Conservation (phyloP, 2,888 invertebrate genomes). For the Diarsia mendica region DNA sequence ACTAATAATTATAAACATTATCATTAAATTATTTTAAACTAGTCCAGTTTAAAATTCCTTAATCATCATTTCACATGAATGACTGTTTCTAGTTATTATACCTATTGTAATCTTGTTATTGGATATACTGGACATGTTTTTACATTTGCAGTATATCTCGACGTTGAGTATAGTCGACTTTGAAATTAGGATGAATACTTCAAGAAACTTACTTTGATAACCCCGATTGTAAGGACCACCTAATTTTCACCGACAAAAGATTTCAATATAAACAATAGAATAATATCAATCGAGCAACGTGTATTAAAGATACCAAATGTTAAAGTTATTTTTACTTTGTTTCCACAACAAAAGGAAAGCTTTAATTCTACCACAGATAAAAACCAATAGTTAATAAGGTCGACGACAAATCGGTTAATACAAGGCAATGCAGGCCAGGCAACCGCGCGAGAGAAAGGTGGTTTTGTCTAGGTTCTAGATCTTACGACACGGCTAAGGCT, state of each 20-base stretch:
- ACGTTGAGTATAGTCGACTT: neutral
- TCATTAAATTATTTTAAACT: too few species aligned
- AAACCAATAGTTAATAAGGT: conserved; percentile 42
- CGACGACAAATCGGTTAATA: conserved; percentile 50
- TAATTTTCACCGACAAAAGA: neutral
- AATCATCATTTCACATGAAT: neutral
- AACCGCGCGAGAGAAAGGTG: conserved; percentile 73
- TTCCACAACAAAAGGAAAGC: neutral
- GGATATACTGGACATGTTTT: neutral
- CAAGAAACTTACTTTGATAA: neutral
- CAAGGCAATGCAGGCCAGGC: conserved; percentile 25
- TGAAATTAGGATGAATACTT: neutral
- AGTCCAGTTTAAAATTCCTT: neutral
- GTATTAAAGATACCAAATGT: neutral
- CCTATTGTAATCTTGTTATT: neutral
- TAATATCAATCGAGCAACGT: neutral
- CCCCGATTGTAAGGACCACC: neutral
- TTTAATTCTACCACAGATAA: conserved; percentile 16
- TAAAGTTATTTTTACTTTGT: neutral
- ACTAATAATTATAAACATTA: too few species aligned
- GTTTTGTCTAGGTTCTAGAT: conserved; percentile 70
- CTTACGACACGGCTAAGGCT: conserved; percentile 68
- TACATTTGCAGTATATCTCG: too few species aligned
- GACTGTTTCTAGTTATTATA: neutral
- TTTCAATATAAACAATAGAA: neutral